These are phyloP conservation scores for Brachionus plicatilis DNA, from an alignment of 1,140 invertebrate genomes.

Conservation along the genomic window DNA sequence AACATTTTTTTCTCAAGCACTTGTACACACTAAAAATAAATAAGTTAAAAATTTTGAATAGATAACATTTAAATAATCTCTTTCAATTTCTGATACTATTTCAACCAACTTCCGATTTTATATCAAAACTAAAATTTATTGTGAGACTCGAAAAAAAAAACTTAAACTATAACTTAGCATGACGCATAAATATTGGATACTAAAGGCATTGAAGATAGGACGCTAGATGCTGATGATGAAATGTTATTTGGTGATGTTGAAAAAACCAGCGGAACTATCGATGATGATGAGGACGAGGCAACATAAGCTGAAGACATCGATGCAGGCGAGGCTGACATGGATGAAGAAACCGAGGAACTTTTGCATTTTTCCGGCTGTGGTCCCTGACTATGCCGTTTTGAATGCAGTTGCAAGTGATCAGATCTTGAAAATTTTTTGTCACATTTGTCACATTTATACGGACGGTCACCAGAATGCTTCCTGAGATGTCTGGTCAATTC, in stretches of 20 bases:
- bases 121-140: neutral
- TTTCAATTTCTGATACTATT: neutral
- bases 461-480: slow-evolving; percentile 91
- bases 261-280: neutral
- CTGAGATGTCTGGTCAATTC: slow-evolving; percentile 60
- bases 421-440: slow-evolving; percentile 86
- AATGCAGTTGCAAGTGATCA: slow-evolving; percentile 69
- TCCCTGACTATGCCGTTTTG: neutral
- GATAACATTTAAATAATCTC: neutral
- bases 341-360: slow-evolving; percentile 4
- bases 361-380: neutral
- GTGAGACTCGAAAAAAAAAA: neutral
- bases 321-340: neutral
- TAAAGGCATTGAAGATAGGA: neutral
- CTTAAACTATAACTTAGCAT: neutral
- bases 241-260: neutral
- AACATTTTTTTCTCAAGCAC: neutral
- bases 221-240: neutral
- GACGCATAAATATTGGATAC: neutral
- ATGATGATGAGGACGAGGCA: neutral
- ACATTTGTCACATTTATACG: slow-evolving; percentile 91
- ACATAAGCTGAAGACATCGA: neutral
- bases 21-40: neutral
- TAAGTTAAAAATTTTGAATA: neutral
- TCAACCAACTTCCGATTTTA: neutral